These are phyloP conservation scores for Pachycephala philippinensis DNA, from an alignment of 2,113 vertebrate species.

Conservation along the genomic window DNA sequence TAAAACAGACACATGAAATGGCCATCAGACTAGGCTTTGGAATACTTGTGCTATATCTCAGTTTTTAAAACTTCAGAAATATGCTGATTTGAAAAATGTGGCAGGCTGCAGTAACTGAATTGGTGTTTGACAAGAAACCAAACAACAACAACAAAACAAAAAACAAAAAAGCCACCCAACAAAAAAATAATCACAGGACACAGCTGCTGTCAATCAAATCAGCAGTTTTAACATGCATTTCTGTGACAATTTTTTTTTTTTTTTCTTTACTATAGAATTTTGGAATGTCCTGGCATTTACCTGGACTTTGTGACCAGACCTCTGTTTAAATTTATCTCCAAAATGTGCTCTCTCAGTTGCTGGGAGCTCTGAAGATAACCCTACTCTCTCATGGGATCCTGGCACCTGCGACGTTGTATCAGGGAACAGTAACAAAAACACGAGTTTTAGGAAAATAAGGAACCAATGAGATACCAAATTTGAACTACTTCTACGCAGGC, in stretches of 20 bases:
- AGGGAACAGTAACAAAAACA: slow-evolving; percentile 82
- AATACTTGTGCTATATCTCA: background rate
- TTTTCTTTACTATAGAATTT: background rate
- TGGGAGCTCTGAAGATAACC: slow-evolving; percentile 86
- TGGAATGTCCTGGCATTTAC: slow-evolving; percentile 70
- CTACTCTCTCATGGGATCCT: slow-evolving; percentile 87
- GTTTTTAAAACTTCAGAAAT: background rate
- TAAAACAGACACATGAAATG: background rate
- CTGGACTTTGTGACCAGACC: slow-evolving; percentile 91
- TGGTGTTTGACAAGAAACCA: background rate
- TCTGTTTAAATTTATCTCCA: slow-evolving; percentile 86
- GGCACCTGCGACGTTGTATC: slow-evolving; percentile 82
- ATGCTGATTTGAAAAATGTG: background rate
- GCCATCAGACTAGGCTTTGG: background rate
- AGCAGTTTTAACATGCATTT: background rate
- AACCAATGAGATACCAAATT: background rate
- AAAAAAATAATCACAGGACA: background rate
- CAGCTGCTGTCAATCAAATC: background rate
- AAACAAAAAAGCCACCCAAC: background rate
- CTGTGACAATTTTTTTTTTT: background rate
- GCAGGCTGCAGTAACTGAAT: background rate
- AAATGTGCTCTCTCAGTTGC: slow-evolving; percentile 78
- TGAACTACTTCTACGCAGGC: background rate
- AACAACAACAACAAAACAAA: background rate
- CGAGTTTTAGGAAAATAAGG: slow-evolving; percentile 2